Percentiles rank a stretch among this genome's conserved stretches.
Conservation (phyloP, 1,140 invertebrate species). For the Cepaea nemoralis region DNA sequence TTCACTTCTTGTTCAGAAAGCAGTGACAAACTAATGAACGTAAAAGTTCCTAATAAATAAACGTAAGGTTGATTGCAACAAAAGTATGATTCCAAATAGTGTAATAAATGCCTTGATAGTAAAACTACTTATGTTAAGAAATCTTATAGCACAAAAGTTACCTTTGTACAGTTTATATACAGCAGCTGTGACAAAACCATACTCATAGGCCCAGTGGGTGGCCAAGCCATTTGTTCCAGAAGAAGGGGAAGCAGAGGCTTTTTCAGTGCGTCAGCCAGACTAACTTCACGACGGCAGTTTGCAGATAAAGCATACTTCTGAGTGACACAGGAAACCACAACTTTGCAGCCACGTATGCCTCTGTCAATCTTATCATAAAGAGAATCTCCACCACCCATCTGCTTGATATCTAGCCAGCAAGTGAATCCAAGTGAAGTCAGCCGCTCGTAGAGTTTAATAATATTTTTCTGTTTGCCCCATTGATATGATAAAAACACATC, state of each 20-base stretch:
- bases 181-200: conserved; percentile 65
- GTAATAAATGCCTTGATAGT: no score
- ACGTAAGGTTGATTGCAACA: no score
- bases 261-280: conserved; percentile 65
- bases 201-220: conserved; percentile 68
- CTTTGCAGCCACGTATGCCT: conserved; percentile 64
- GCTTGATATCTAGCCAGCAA: conserved; percentile 70
- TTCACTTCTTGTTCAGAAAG: no score
- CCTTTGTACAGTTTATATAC: conserved; percentile 59
- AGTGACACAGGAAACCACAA: conserved; percentile 66
- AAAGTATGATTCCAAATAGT: no score
- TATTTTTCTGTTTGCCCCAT: conserved; percentile 67
- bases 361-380: conserved; percentile 70
- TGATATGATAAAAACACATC: conserved; percentile 64
- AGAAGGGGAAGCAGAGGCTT: conserved; percentile 68
- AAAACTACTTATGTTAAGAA: not conserved
- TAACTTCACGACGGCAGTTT: conserved; percentile 67
- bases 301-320: conserved; percentile 67
- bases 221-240: conserved; percentile 66
- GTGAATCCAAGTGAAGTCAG: conserved; percentile 57
- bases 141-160: not conserved
- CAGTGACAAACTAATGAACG: no score
- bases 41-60: no score
- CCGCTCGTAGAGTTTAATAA: conserved; percentile 58
- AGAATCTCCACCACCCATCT: conserved; percentile 71